Evolutionary conservation across 2,113 vertebrate species (phyloP).

Genomic region (Pterocles orientalis): DNA sequence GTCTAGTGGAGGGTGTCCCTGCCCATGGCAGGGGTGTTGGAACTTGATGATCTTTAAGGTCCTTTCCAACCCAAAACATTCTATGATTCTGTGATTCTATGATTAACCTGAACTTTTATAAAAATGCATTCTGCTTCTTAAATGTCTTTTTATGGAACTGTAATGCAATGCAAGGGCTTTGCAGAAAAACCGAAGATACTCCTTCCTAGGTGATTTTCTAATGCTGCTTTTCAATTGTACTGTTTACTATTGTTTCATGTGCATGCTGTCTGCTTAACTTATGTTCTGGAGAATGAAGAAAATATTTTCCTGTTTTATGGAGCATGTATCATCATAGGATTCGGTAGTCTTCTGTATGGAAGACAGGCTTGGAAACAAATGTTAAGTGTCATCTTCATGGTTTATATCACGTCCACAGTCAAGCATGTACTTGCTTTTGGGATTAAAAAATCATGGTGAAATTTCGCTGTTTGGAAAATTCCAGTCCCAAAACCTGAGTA

Average conservation of each 20-base stretch:
- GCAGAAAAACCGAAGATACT: background rate
- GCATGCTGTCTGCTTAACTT: background rate
- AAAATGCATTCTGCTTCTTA: background rate
- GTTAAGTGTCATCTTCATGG: background rate
- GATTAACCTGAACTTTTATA: background rate
- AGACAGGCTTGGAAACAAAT: background rate
- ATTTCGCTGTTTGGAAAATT: background rate
- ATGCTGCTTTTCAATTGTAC: background rate
- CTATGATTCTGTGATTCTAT: too few relatives aligned
- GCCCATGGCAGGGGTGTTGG: too few relatives aligned
- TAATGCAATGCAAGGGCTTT: background rate
- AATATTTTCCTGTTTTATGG: background rate
- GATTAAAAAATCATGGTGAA: background rate
- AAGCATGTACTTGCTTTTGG: background rate
- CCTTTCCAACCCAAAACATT: too few relatives aligned
- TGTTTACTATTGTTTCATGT: background rate
- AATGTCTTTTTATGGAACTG: background rate
- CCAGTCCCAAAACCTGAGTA: background rate
- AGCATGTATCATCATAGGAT: background rate
- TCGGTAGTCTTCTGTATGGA: background rate
- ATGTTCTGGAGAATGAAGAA: background rate
- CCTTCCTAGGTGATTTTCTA: background rate
- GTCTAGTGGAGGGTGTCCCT: too few relatives aligned
- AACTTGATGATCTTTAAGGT: too few relatives aligned
- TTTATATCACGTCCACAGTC: background rate